Conservation (phyloP, 2,888 invertebrate genomes). For the Oxycera nigricornis region DNA sequence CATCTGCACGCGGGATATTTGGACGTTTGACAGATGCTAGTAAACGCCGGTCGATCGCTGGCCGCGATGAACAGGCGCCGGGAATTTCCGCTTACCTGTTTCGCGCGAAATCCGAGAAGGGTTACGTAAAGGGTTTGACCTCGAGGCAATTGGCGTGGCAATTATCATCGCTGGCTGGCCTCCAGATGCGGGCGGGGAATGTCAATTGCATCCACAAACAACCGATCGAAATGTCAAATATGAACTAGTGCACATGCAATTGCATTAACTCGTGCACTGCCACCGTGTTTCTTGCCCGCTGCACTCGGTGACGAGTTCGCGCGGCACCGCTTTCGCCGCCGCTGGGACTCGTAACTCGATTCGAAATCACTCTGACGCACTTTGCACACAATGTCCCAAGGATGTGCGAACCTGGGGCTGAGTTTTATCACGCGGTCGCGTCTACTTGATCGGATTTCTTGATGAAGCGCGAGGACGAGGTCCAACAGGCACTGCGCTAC, state of each 20-base stretch:
- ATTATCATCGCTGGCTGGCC: background rate
- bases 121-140: background rate
- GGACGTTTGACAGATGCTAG: conserved; percentile 35
- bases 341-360: background rate
- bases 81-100: background rate
- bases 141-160: background rate
- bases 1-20: no score
- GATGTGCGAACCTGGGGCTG: background rate
- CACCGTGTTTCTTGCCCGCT: background rate
- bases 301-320: background rate
- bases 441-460: background rate
- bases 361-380: background rate
- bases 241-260: background rate
- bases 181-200: background rate
- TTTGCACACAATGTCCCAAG: background rate
- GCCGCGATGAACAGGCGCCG: background rate
- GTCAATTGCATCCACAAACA: background rate
- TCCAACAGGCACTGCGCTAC: no score
- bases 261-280: conserved; percentile 17
- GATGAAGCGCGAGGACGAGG: background rate
- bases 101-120: background rate
- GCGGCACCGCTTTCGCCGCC: background rate
- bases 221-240: conserved; percentile 13
- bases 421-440: background rate
- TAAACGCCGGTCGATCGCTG: conserved; percentile 14